Conservation (phyloP, 2,797 vertebrate genomes). For the Neopelma chrysocephalum region DNA sequence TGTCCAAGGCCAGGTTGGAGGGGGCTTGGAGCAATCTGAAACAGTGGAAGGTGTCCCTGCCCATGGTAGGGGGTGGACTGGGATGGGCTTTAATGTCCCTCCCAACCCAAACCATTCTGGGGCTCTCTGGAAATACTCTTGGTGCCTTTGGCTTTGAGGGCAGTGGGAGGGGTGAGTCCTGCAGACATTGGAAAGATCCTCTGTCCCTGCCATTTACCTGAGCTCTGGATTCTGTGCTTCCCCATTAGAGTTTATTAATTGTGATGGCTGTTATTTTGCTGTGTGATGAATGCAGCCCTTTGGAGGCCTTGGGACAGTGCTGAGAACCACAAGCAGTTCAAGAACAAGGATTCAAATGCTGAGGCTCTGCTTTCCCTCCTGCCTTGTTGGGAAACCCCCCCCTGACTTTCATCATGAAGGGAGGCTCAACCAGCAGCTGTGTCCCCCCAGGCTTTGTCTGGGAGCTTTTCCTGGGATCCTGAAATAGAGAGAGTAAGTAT, state of each 20-base stretch:
- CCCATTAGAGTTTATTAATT: constrained; percentile 42
- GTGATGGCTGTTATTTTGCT: constrained; percentile 25
- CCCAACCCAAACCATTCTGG: not conserved
- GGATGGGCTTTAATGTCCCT: not conserved
- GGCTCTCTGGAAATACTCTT: not conserved
- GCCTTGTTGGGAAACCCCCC: not conserved
- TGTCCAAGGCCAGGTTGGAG: fast-evolving
- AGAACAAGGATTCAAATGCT: not conserved
- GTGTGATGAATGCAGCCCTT: constrained; percentile 4
- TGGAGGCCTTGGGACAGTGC: not conserved
- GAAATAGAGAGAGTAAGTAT: not conserved
- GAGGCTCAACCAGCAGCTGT: fast-evolving
- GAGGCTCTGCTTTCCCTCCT: not conserved
- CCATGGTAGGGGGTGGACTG: not conserved
- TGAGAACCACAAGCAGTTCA: constrained; percentile 24
- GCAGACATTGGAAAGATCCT: not conserved
- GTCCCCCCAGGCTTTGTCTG: fast-evolving
- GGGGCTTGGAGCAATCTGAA: fast-evolving
- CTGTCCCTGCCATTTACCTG: not conserved
- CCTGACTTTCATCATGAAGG: not conserved
- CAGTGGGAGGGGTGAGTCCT: not conserved
- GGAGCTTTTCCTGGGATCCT: not conserved
- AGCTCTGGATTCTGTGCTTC: constrained; percentile 39
- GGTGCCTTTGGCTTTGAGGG: not conserved
- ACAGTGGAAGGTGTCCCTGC: fast-evolving